Conservation (phyloP, 2,888 invertebrate species). For the Cheilosia impressa region DNA sequence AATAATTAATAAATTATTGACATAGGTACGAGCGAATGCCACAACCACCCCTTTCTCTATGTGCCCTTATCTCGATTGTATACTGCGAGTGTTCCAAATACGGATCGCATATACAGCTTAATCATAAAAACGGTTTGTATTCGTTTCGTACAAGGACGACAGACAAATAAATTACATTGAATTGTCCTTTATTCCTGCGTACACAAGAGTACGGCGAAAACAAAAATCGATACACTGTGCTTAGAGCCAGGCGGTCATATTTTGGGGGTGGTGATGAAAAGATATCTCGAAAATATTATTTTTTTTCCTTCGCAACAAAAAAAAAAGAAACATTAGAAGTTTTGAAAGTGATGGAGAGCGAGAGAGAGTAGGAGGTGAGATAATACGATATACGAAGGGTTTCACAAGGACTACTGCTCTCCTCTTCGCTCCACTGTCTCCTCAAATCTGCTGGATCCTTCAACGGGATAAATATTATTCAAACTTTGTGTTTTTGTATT, state of each 20-base stretch:
- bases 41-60: neutral
- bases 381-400: neutral
- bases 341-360: neutral
- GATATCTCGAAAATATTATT: constrained; percentile 35
- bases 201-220: constrained; percentile 16
- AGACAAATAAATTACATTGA: constrained; percentile 69
- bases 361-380: neutral
- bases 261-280: constrained; percentile 37
- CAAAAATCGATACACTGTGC: constrained; percentile 25
- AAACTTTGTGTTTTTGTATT: constrained; percentile 31
- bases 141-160: constrained; percentile 55
- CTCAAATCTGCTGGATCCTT: constrained; percentile 49
- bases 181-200: constrained; percentile 36
- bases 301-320: constrained; percentile 10
- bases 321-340: neutral
- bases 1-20: constrained; percentile 73
- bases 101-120: constrained; percentile 23
- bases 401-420: neutral
- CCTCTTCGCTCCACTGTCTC: neutral
- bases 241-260: neutral
- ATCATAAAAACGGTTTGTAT: neutral
- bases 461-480: constrained; percentile 59
- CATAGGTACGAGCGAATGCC: constrained; percentile 56
- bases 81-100: neutral
- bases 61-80: constrained; percentile 9